phyloP scores from a whole-genome alignment of 2,797 vertebrate genomes.

The Coendou prehensilis region DNA sequence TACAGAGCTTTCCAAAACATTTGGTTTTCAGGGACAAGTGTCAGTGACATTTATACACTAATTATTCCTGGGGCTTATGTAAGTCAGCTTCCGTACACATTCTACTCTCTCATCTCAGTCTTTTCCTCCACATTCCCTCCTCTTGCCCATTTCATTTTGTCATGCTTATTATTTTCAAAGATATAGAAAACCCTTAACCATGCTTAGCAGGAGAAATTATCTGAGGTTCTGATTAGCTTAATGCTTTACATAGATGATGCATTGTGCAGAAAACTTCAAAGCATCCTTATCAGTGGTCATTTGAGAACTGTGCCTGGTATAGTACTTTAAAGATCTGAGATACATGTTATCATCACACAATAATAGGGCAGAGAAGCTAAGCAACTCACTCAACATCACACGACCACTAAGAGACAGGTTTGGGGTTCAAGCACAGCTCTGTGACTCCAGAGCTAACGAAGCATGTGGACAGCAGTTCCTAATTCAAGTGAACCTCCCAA shows the following conservation, averaged over 20 bases:
- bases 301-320: not conserved
- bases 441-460: not conserved
- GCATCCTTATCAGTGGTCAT: not conserved
- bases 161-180: constrained; percentile 24
- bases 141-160: constrained; percentile 12
- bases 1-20: constrained; percentile 64
- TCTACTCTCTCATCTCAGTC: not conserved
- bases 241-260: constrained; percentile 2
- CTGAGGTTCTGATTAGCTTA: not conserved
- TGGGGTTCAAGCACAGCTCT: not conserved
- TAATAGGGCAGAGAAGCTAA: not conserved
- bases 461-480: not conserved
- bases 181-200: constrained; percentile 34
- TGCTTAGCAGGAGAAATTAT: constrained; percentile 27
- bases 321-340: not conserved
- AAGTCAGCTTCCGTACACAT: not conserved
- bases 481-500: constrained; percentile 11
- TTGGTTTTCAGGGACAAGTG: constrained; percentile 3
- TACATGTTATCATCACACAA: not conserved
- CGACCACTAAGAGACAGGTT: not conserved
- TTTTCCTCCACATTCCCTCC: not conserved
- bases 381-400: not conserved
- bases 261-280: constrained; percentile 1
- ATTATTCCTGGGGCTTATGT: not conserved
- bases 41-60: constrained; percentile 12